Conservation (phyloP, 2,888 invertebrate species). For the Xestobium rufovillosum region DNA sequence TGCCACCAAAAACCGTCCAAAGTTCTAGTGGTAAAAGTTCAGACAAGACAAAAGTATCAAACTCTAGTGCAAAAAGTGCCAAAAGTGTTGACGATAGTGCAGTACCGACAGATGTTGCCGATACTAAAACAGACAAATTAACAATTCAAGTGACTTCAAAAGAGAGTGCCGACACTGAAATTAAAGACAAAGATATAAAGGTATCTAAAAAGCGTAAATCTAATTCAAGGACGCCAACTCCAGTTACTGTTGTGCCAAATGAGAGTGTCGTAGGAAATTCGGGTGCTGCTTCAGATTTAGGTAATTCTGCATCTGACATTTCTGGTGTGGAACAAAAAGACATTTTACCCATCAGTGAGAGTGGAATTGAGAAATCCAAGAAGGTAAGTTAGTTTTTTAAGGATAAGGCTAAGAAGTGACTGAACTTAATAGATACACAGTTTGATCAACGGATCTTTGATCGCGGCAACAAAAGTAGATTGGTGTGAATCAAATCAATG, state of each 20-base stretch:
- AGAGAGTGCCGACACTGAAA: slow-evolving; percentile 7
- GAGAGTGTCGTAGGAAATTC: slow-evolving; percentile 20
- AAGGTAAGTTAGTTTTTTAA: slow-evolving; percentile 22
- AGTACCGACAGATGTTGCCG: slow-evolving; percentile 15
- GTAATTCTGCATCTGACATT: slow-evolving; percentile 13
- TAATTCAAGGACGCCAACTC: slow-evolving; percentile 42
- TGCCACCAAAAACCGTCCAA: slow-evolving; percentile 4
- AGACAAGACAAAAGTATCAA: slow-evolving; percentile 25
- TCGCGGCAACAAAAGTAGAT: no score
- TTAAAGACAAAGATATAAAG: slow-evolving; percentile 31
- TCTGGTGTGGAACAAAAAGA: slow-evolving; percentile 20
- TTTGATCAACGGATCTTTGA: no score
- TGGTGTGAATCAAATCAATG: no score
- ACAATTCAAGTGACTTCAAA: slow-evolving; percentile 16
- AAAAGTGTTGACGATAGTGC: slow-evolving; percentile 33
- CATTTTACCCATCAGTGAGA: slow-evolving; percentile 15
- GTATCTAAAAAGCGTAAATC: slow-evolving; percentile 40
- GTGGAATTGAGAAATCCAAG: slow-evolving; percentile 24
- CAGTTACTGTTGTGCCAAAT: slow-evolving; percentile 30
- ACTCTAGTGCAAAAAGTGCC: slow-evolving; percentile 30
- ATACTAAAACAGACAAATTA: slow-evolving; percentile 23
- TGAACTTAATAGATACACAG: slow-evolving; percentile 1
- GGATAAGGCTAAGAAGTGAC: slow-evolving; percentile 6
- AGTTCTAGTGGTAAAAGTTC: slow-evolving; percentile 22
- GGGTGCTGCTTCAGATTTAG: slow-evolving; percentile 17